Evolutionary conservation across 2,888 invertebrate genomes (phyloP), one percentile per base, ranked within the genome.

Genomic region (Apamea crenata): DNA sequence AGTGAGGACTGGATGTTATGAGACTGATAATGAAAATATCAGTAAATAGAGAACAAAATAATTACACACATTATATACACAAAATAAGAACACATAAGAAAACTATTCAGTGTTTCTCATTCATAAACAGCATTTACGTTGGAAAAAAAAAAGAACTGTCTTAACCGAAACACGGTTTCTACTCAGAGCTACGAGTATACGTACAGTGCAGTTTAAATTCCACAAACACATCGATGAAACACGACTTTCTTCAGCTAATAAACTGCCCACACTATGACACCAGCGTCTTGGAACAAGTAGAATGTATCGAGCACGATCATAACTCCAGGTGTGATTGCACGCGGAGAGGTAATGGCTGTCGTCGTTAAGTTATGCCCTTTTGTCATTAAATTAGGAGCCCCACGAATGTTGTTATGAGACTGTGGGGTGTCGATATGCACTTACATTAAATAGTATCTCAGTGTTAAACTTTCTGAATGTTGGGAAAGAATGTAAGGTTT

Each of bases 351-450:
- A 90, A 91, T 89, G 88, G 83, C 90, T 86, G 87, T 87, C 80
- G 90, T 88, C 90, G 91, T 93, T 92, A 92, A 94, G 92, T 93
- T 93, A 92, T 90, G 88, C 92, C 85, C 91, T 92, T 90, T 90
- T 90, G 88, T 91, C 90, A 92, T 91, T 93, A 93, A 92, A 94
- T 93, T 93, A 93, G 91, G 89, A 90, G 90, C 75, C 87, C 78
- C 89, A 89, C 87, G 89, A 88, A 89, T 88, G 82, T 86, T 84
- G 74, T 73, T 76, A 70, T 56, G 29, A 68, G 70, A 40, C 16
- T 59, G 50, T 82, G 68, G 56, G 53, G 53, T 67, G 6, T 74
- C 61, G 65, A 72, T 74, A 66, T 40, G 32, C 10, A 21, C 6
- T 2, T 21, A 18, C 36, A 32, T 47, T 47, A 29, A 40, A 40